Evolutionary conservation across 2,113 vertebrate species (phyloP), one percentile per base, ranked within the genome.

Genomic region (Symphodus melops): DNA sequence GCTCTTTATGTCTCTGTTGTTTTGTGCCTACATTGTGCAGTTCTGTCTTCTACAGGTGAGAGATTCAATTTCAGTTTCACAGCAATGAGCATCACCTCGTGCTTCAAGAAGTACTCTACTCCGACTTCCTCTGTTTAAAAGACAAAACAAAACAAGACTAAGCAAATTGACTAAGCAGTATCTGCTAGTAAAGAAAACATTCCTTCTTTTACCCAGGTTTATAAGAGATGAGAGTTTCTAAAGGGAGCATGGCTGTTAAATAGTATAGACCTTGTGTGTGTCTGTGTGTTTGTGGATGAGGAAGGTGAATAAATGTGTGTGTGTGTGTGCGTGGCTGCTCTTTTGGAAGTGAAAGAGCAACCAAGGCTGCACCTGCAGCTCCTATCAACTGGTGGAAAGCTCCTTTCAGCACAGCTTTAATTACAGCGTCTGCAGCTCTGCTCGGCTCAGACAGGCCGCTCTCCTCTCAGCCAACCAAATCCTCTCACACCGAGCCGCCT

Each of bases 371-470:
- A 91, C 88, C 91, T 93, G 91, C 85, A 87, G 83, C 85, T 78
- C 68, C 82, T 84, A 75, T 90, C 83, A 84, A 68, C 70, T 63
- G 23, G 85, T 70, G 82, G 91, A 91, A 86, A 87, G 89, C 79
- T 90, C 72, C 88, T 91, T 91, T 92, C 89, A 91, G 71, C 90
- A 63, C 77, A 59, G 75, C 79, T 75, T 88, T 92, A 91, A 92
- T 92, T 89, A 88, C 88, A 76, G 75, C 33, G 71, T 82, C 41
- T 75, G 77, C 77, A 76, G 82, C 83, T 71, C 71, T 21, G 80
- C 83, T 80, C 36, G 48, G 78, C 86, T 81, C 88, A 83, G 74
- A 79, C 77, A 28, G 75, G 68, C 75, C 39, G 49, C 57, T 65
- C 80, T 83, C 83, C 73, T 64, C 36, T 25, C 86, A 84, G 78